These are phyloP conservation scores for Homalodisca vitripennis DNA, from an alignment of 1,140 invertebrate species.

Conservation along the genomic window DNA sequence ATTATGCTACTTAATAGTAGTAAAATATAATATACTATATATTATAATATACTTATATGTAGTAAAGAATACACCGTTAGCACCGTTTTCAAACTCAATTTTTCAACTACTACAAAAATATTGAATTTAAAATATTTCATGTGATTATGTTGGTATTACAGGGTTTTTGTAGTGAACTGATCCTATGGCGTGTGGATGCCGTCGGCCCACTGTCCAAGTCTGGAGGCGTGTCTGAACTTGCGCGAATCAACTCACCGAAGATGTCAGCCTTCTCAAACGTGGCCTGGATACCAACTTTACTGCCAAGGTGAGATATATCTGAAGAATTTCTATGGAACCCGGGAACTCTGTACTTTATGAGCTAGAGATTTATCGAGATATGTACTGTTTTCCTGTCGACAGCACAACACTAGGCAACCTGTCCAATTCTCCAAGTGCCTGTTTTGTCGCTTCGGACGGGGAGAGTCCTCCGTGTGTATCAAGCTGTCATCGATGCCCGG, in stretches of 20 bases:
- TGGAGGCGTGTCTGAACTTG: constrained; percentile 94
- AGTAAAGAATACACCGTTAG: not conserved
- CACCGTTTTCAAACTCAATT: not conserved
- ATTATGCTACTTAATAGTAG: not conserved
- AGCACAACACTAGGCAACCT: constrained; percentile 91
- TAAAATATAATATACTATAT: not conserved
- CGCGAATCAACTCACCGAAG: constrained; percentile 92
- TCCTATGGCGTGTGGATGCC: constrained; percentile 96
- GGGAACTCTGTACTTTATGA: no score
- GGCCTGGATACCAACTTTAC: constrained; percentile 95
- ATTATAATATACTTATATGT: not conserved
- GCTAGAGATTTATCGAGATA: no score
- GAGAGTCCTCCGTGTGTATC: constrained; percentile 80
- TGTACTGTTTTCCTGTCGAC: constrained; percentile 27
- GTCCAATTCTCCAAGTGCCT: constrained; percentile 95
- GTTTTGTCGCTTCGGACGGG: constrained; percentile 98
- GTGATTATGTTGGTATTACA: constrained; percentile 31
- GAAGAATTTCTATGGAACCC: not conserved
- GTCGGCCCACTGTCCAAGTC: constrained; percentile 96
- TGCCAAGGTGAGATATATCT: constrained; percentile 70
- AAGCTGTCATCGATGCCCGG: constrained; percentile 97
- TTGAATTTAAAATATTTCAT: not conserved
- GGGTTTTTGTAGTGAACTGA: constrained; percentile 94
- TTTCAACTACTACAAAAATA: not conserved
- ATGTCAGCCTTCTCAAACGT: constrained; percentile 97